A percentile compares a stretch with the other conserved stretches of the same genome.
Conservation (phyloP, 1,140 invertebrate genomes). For the Sminthurinus signatus region DNA sequence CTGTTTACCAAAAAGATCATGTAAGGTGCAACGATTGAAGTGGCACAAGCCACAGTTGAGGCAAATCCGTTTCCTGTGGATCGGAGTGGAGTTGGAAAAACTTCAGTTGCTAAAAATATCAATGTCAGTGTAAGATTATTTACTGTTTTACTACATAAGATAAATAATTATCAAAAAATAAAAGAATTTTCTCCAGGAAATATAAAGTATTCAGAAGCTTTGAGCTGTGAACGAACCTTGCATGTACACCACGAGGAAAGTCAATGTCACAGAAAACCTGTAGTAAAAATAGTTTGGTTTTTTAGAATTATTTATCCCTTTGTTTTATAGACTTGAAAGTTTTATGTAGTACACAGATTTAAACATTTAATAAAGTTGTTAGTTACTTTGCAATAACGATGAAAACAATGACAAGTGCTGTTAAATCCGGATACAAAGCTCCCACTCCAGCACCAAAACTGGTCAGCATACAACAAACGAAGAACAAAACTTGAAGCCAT, state of each 20-base stretch:
- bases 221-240: too few species aligned
- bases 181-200: too few species aligned
- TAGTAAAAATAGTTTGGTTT: neutral
- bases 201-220: too few species aligned
- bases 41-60: constrained; percentile 53
- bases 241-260: constrained; percentile 47
- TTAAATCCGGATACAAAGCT: neutral
- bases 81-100: constrained; percentile 61
- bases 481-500: constrained; percentile 34
- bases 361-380: neutral
- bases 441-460: constrained; percentile 9
- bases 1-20: constrained; percentile 50
- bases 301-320: too few species aligned
- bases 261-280: constrained; percentile 47
- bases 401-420: neutral
- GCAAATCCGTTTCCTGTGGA: constrained; percentile 59
- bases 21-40: constrained; percentile 49
- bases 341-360: neutral
- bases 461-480: constrained; percentile 8
- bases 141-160: too few species aligned
- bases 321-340: neutral
- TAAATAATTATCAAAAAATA: too few species aligned
- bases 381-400: constrained; percentile 16
- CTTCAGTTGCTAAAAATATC: constrained; percentile 60
- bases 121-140: too few species aligned